Conservation (phyloP, 2,888 invertebrate species). For the Syritta pipiens region DNA sequence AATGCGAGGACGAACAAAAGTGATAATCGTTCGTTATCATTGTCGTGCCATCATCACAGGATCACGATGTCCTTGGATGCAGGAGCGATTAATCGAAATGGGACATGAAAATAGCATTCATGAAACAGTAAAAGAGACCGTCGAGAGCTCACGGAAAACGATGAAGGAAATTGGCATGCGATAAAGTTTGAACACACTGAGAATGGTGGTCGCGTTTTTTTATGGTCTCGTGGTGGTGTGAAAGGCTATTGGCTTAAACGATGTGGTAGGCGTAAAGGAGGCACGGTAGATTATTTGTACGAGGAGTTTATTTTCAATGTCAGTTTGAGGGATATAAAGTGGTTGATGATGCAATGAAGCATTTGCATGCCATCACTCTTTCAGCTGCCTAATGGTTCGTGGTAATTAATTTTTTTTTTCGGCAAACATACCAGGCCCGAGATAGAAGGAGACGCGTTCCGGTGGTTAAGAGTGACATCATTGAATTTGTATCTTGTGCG, state of each 20-base stretch:
- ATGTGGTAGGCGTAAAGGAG: too few relatives aligned
- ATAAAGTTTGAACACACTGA: constrained; percentile 2
- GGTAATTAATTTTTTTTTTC: not conserved
- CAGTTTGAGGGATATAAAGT: not conserved
- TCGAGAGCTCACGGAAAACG: constrained; percentile 2
- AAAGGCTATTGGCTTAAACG: too few relatives aligned
- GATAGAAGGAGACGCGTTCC: too few relatives aligned
- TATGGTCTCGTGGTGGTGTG: too few relatives aligned
- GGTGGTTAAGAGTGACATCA: too few relatives aligned
- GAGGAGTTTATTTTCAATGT: too few relatives aligned
- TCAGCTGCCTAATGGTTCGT: not conserved
- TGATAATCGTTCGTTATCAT: not conserved
- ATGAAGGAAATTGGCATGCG: constrained; percentile 29
- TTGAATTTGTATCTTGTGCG: too few relatives aligned
- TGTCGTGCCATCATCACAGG: not conserved
- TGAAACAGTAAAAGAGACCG: too few relatives aligned
- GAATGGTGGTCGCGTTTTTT: not conserved
- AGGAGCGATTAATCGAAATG: constrained; percentile 55
- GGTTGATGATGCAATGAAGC: not conserved
- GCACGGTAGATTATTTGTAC: too few relatives aligned
- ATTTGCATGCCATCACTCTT: not conserved
- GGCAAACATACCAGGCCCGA: too few relatives aligned
- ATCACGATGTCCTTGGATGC: not conserved
- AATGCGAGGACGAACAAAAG: not conserved
- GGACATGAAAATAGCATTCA: constrained; percentile 42